Percentiles rank a stretch among this genome's conserved stretches.
phyloP scores from a whole-genome alignment of 2,888 invertebrate genomes.

The Amphipoea oculea region DNA sequence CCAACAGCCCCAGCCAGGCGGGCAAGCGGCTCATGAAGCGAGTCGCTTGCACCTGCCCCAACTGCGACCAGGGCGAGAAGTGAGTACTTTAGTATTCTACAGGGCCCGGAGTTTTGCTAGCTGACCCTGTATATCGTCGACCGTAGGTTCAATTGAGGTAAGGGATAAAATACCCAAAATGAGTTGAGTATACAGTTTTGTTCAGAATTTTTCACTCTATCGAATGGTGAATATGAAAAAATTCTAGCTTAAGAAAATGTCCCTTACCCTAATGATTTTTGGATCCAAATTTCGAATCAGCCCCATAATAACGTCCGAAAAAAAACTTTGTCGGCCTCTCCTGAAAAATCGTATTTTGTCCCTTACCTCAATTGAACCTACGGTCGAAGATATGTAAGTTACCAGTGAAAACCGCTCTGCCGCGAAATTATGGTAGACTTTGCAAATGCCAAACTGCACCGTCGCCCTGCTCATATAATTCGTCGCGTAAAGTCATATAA shows the following conservation, averaged over 20 bases:
- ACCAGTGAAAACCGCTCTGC: neutral
- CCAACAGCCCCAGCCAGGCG: conserved; percentile 73
- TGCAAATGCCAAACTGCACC: neutral
- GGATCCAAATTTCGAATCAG: too few species aligned
- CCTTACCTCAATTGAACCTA: too few species aligned
- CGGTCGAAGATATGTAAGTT: neutral
- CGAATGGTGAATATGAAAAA: too few species aligned
- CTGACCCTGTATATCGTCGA: neutral
- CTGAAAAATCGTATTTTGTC: too few species aligned
- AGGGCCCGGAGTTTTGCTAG: neutral
- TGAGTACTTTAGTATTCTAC: conserved; percentile 70
- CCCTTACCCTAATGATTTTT: too few species aligned
- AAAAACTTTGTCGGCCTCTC: too few species aligned
- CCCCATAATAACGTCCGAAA: too few species aligned
- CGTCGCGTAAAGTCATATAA: neutral
- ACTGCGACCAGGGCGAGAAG: conserved; percentile 97
- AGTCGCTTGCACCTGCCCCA: conserved; percentile 99
- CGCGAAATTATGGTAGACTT: neutral
- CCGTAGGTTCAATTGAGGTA: too few species aligned
- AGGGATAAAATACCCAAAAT: too few species aligned
- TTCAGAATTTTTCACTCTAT: too few species aligned
- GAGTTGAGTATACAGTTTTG: too few species aligned
- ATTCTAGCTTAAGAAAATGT: too few species aligned
- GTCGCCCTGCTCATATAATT: neutral
- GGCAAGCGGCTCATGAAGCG: conserved; percentile 92